Evolutionary conservation across 2,888 invertebrate genomes (phyloP).

Genomic region (Sthenelais limicola): DNA sequence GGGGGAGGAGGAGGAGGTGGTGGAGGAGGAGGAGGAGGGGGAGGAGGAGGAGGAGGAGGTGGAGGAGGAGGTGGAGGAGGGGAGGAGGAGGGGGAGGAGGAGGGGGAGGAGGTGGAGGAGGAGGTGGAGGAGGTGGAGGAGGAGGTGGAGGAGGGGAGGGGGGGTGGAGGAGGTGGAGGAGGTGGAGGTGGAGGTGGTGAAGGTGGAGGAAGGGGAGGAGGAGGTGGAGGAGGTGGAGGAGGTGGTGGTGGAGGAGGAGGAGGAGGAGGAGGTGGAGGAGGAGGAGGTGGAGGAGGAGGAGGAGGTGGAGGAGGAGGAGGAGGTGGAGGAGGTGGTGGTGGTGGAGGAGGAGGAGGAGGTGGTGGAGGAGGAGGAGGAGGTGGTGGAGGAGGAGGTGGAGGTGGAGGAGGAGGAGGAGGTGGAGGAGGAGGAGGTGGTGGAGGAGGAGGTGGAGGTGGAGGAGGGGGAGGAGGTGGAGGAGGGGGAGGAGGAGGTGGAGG

Average conservation of each 20-base stretch:
- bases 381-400: conserved; percentile 2
- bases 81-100: neutral
- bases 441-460: neutral
- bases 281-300: too few species aligned
- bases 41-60: conserved; percentile 34
- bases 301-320: too few species aligned
- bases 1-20: neutral
- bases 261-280: too few species aligned
- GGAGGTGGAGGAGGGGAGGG: neutral
- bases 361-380: conserved; percentile 1
- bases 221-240: too few species aligned
- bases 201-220: neutral
- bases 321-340: too few species aligned
- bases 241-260: too few species aligned
- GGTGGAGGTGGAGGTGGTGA: too few species aligned
- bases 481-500: neutral
- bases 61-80: conserved; percentile 36
- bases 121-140: neutral
- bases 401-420: neutral
- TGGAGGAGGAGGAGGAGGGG: conserved; percentile 15
- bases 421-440: neutral
- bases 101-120: conserved; percentile 15
- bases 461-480: neutral
- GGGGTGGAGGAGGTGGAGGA: too few species aligned
- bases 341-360: too few species aligned